Percentiles rank a stretch among this genome's conserved stretches.
These are phyloP conservation scores for Bombus impatiens DNA, from an alignment of 1,140 invertebrate species.

Conservation along the genomic window DNA sequence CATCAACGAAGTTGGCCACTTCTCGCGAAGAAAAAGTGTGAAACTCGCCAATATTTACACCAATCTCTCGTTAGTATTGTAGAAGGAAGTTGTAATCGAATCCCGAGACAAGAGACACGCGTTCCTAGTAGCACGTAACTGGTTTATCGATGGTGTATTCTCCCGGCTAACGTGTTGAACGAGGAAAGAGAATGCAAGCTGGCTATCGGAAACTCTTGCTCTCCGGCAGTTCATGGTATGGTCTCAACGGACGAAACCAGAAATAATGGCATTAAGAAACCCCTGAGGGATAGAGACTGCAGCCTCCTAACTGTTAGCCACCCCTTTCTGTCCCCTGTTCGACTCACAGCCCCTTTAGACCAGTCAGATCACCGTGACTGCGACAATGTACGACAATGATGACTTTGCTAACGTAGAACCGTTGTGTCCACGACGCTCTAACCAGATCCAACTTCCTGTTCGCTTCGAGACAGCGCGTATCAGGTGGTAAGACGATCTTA, in stretches of 20 bases:
- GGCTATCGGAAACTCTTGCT: slow-evolving; percentile 44
- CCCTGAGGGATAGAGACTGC: slow-evolving; percentile 71
- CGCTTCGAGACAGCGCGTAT: slow-evolving; percentile 22
- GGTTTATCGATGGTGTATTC: slow-evolving; percentile 39
- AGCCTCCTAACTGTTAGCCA: slow-evolving; percentile 78
- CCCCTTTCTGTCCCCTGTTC: slow-evolving; percentile 54
- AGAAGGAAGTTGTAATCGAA: slow-evolving; percentile 39
- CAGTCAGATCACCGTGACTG: slow-evolving; percentile 23
- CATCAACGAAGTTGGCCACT: not conserved
- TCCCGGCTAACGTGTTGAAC: not conserved
- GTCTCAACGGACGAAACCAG: slow-evolving; percentile 67
- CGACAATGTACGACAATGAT: slow-evolving; percentile 41
- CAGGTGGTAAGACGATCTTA: slow-evolving; percentile 70
- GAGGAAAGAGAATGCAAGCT: slow-evolving; percentile 7
- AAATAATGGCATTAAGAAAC: slow-evolving; percentile 81
- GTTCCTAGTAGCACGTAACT: slow-evolving; percentile 29
- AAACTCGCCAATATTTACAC: slow-evolving; percentile 18
- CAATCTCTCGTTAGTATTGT: slow-evolving; percentile 29
- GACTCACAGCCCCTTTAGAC: slow-evolving; percentile 66
- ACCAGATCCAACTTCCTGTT: slow-evolving; percentile 73
- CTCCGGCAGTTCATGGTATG: slow-evolving; percentile 21
- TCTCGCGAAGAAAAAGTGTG: not conserved
- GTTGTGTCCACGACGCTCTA: slow-evolving; percentile 65
- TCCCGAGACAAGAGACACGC: slow-evolving; percentile 41
- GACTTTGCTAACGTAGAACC: slow-evolving; percentile 7